Evolutionary conservation across 1,140 invertebrate species (phyloP).

Genomic region (Pemphigus obesinymphae): DNA sequence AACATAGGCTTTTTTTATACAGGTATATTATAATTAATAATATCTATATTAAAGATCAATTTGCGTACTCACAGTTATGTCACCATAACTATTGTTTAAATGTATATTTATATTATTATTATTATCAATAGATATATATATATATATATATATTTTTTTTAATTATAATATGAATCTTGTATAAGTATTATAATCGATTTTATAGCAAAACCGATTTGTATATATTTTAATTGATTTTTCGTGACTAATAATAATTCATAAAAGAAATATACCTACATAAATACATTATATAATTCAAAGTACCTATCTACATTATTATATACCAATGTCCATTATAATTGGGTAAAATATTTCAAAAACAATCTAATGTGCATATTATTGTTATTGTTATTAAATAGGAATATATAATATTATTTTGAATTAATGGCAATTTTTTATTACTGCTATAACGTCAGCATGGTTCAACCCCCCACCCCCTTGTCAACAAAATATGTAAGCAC

Average conservation of each 20-base stretch:
- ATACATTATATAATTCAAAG: too few species aligned
- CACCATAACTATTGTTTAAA: background rate
- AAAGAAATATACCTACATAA: background rate
- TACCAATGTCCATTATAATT: background rate
- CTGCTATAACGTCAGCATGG: too few species aligned
- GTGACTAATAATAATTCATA: background rate
- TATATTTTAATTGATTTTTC: slow-evolving; percentile 4
- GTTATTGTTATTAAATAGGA: too few species aligned
- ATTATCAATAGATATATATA: background rate
- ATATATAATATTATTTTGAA: too few species aligned
- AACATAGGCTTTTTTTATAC: too few species aligned
- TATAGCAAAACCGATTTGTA: background rate
- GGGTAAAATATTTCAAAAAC: too few species aligned
- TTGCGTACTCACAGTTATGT: background rate
- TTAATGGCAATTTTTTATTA: too few species aligned
- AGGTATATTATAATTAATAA: too few species aligned
- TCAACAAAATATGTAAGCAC: too few species aligned
- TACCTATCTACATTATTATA: too few species aligned
- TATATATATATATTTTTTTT: background rate
- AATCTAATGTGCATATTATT: too few species aligned
- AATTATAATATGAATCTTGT: background rate
- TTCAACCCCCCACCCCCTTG: too few species aligned
- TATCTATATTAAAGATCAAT: background rate
- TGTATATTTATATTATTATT: background rate
- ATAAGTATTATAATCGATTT: background rate